Evolutionary conservation across 2,888 invertebrate species (phyloP).

Genomic region (Agrotis segetum): DNA sequence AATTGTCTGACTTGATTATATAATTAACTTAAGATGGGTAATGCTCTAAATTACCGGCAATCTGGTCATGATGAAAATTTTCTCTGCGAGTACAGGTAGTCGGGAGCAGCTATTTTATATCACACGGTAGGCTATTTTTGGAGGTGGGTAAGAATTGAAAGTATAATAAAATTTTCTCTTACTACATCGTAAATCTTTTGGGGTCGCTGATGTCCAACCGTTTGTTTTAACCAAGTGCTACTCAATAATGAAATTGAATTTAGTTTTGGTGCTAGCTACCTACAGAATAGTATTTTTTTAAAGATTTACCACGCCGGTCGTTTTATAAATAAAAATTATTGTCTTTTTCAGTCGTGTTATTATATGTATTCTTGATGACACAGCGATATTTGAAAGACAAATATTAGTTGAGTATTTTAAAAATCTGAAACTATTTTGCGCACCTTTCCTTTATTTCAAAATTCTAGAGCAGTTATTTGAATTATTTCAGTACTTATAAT

Average conservation of each 20-base stretch:
- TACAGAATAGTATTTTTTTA: slow-evolving; percentile 25
- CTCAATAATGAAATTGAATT: slow-evolving; percentile 63
- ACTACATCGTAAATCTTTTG: slow-evolving; percentile 81
- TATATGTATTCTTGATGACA: slow-evolving; percentile 10
- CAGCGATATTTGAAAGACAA: slow-evolving; percentile 38
- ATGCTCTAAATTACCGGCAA: slow-evolving; percentile 77
- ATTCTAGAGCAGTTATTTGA: slow-evolving; percentile 37
- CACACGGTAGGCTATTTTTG: slow-evolving; percentile 70
- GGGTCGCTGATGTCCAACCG: slow-evolving; percentile 74
- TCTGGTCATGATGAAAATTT: slow-evolving; percentile 72
- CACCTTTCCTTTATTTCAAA: slow-evolving; percentile 25
- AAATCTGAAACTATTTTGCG: slow-evolving; percentile 6
- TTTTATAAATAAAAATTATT: slow-evolving; percentile 25
- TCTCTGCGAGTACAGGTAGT: slow-evolving; percentile 63
- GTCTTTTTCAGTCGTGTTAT: not conserved
- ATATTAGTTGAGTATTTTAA: slow-evolving; percentile 21
- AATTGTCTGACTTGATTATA: slow-evolving; percentile 78
- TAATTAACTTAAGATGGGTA: slow-evolving; percentile 79
- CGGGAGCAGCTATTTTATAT: slow-evolving; percentile 68
- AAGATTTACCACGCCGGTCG: slow-evolving; percentile 16
- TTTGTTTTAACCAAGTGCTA: slow-evolving; percentile 73
- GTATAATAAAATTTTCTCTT: slow-evolving; percentile 81
- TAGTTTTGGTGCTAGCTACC: slow-evolving; percentile 39
- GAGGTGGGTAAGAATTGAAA: slow-evolving; percentile 77
- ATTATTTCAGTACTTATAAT: slow-evolving; percentile 60